Evolutionary conservation across 2,888 invertebrate species (phyloP).

Genomic region (Zeuzera pyrina): DNA sequence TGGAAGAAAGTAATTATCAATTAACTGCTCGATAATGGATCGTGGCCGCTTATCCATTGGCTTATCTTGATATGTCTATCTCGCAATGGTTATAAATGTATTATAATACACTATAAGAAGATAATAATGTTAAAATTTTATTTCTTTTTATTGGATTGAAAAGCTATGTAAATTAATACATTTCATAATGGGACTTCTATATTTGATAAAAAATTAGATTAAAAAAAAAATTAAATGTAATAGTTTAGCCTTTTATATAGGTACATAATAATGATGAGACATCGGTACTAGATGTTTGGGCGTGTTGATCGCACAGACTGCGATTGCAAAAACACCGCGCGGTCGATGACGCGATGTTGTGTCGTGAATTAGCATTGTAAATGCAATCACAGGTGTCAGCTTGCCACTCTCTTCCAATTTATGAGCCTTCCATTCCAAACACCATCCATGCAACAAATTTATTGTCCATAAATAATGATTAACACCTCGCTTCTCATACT

Average conservation of each 20-base stretch:
- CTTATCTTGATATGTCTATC: constrained; percentile 49
- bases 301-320: constrained; percentile 9
- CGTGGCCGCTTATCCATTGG: constrained; percentile 60
- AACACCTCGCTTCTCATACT: constrained; percentile 36
- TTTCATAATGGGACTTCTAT: too few relatives aligned
- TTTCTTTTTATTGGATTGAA: too few relatives aligned
- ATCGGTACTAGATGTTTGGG: constrained; percentile 15
- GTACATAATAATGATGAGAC: too few relatives aligned
- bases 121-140: too few relatives aligned
- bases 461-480: constrained; percentile 60
- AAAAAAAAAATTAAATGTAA: too few relatives aligned
- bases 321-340: constrained; percentile 18
- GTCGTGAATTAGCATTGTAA: constrained; percentile 70
- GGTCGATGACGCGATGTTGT: constrained; percentile 42
- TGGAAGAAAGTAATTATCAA: constrained; percentile 73
- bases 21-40: constrained; percentile 70
- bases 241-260: too few relatives aligned
- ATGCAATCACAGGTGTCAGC: constrained; percentile 72
- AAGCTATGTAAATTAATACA: too few relatives aligned
- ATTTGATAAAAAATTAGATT: too few relatives aligned
- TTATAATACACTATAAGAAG: too few relatives aligned
- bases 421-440: constrained; percentile 59
- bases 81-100: too few relatives aligned
- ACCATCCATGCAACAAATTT: constrained; percentile 63
- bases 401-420: constrained; percentile 63